Evolutionary conservation across 2,113 vertebrate species (phyloP).

Genomic region (Peromyscus leucopus): DNA sequence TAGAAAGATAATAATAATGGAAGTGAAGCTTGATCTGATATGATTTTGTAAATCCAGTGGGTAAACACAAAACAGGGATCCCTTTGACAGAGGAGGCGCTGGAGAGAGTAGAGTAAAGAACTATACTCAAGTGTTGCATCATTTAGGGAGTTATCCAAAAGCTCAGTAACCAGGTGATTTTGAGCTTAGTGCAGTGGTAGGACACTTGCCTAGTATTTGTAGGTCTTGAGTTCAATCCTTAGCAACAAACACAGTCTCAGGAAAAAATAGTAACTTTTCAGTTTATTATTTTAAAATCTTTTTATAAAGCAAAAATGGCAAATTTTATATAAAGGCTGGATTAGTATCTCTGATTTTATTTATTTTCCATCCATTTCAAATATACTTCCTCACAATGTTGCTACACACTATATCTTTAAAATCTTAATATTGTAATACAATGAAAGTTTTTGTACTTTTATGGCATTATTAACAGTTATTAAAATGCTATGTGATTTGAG

Average conservation of each 20-base stretch:
- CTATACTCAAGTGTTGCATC: not conserved
- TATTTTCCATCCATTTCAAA: not conserved
- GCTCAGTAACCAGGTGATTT: not conserved
- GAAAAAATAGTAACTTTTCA: not conserved
- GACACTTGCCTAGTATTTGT: not conserved
- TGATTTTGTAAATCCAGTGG: conserved; percentile 35
- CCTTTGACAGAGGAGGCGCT: not conserved
- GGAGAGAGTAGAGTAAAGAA: not conserved
- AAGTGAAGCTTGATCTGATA: not conserved
- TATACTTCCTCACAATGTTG: fast-evolving
- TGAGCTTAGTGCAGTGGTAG: not conserved
- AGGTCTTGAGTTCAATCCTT: not conserved
- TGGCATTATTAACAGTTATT: not conserved
- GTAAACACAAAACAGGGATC: not conserved
- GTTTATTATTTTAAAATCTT: not conserved
- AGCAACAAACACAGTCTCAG: not conserved
- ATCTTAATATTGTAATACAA: not conserved
- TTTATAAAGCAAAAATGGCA: not conserved
- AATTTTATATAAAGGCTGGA: not conserved
- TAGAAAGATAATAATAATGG: conserved; percentile 41
- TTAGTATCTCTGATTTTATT: not conserved
- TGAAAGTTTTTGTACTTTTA: not conserved
- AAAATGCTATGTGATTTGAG: not conserved
- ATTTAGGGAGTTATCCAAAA: not conserved
- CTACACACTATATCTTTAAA: not conserved